Conservation (phyloP, 2,888 invertebrate species). For the Ormyrus labotus region DNA sequence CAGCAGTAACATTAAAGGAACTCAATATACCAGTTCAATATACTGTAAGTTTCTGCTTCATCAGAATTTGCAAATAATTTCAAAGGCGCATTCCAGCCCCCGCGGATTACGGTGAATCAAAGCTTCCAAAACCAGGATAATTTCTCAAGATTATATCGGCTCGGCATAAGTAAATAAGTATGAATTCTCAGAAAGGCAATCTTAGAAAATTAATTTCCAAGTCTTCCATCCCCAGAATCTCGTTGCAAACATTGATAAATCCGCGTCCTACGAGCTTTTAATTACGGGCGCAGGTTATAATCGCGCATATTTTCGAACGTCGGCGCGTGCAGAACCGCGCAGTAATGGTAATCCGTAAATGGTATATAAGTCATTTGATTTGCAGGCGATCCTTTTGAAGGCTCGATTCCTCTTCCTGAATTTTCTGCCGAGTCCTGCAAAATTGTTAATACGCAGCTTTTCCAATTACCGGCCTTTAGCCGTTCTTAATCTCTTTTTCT, state of each 20-base stretch:
- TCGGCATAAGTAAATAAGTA: background rate
- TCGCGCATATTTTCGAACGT: background rate
- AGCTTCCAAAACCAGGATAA: conserved; percentile 2
- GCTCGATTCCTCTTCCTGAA: conserved; percentile 57
- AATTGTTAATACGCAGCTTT: conserved; percentile 75
- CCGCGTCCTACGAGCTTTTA: background rate
- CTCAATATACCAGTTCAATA: too few relatives aligned
- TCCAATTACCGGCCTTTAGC: conserved; percentile 69
- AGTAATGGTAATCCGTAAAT: conserved; percentile 18
- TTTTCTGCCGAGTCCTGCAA: conserved; percentile 74
- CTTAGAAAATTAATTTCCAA: conserved; percentile 44
- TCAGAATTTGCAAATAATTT: conserved; percentile 9
- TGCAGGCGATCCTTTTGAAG: conserved; percentile 24
- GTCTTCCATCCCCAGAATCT: conserved; percentile 21
- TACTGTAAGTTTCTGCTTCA: too few relatives aligned
- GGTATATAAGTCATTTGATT: conserved; percentile 42
- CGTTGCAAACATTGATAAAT: conserved; percentile 19
- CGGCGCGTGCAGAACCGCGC: too few relatives aligned
- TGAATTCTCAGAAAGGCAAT: conserved; percentile 22
- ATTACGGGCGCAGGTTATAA: background rate
- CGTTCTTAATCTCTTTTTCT: conserved; percentile 55
- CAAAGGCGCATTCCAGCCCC: background rate
- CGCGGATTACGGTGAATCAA: conserved; percentile 21
- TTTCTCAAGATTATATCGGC: conserved; percentile 23
- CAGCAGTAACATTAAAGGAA: too few relatives aligned